These are phyloP conservation scores for Littorina saxatilis DNA, from an alignment of 1,140 invertebrate species.

Conservation along the genomic window DNA sequence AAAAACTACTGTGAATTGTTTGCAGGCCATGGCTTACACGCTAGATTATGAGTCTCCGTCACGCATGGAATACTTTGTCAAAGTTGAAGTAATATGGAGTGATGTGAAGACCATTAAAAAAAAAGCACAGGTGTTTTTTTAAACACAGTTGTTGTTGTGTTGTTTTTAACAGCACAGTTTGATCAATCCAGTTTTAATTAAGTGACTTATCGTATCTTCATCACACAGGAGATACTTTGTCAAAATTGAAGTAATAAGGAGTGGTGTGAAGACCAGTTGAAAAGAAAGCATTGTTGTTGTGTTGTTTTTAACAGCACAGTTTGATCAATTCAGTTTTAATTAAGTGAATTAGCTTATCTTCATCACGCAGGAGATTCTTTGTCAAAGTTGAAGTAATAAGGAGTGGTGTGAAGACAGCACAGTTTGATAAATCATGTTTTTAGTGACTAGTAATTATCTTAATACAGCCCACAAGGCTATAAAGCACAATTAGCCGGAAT, in stretches of 20 bases:
- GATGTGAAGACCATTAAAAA: no score
- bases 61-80: constrained; percentile 58
- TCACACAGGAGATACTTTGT: constrained; percentile 55
- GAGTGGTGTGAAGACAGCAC: no score
- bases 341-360: no score
- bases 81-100: constrained; percentile 45
- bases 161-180: neutral
- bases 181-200: no score
- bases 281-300: neutral
- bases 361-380: constrained; percentile 52
- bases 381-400: constrained; percentile 51
- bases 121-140: neutral
- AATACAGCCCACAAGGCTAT: no score
- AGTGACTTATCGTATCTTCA: no score
- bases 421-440: no score
- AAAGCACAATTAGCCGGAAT: no score
- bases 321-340: no score
- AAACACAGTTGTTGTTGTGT: neutral
- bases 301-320: neutral
- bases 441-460: no score
- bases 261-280: no score
- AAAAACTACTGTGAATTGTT: no score
- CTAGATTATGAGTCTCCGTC: constrained; percentile 35
- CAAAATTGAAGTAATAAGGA: constrained; percentile 48
- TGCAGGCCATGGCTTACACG: constrained; percentile 22